Evolutionary conservation across 2,113 vertebrate genomes (phyloP), one percentile per base, ranked within the genome.

Genomic region (Sylvia atricapilla): DNA sequence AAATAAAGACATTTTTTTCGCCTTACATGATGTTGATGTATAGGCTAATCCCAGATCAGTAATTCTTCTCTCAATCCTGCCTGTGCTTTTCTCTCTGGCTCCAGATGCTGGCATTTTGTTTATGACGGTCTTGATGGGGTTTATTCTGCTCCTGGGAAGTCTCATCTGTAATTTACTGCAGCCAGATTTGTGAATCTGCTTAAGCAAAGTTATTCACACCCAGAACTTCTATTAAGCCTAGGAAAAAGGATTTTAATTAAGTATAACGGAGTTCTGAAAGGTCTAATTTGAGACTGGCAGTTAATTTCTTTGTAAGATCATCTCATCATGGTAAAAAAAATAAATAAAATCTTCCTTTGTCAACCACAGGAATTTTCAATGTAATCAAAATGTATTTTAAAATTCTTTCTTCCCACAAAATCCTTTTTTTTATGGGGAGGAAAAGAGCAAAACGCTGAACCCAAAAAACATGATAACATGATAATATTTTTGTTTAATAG

Each of bases 61-160:
- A 92, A 96, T 93, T 96, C 52, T 88, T 95, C 47, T 56, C 50
- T 80, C 56, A 60, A 2, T 72, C n/a, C 60, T 79, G 53, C 30
- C 41, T 72, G 44, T 68, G 69, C 63, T 94, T 94, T 91, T 93
- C 33, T 81, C 73, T 90, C 49, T 44, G 53, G 44, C 80, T 94
- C 88, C 94, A 95, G 94, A 96, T 93, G 95, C 80, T 97, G 95
- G 89, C 95, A 96, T 97, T 97, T 97, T 96, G 94, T 96, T 97
- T 96, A 96, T 90, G 90, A 89, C 64, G 58, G 73, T 82, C 90
- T 97, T 97, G 89, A 92, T 93, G 93, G 77, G 83, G 83, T 92
- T 96, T 94, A 89, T 92, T 96, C 86, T 94, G 83, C 93, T 95
- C 88, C 73, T 95, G 90, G 92, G 94, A 95, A 68, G 86, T n/a